phyloP scores from a whole-genome alignment of 2,888 invertebrate genomes.

The Drosophila fungiperda region DNA sequence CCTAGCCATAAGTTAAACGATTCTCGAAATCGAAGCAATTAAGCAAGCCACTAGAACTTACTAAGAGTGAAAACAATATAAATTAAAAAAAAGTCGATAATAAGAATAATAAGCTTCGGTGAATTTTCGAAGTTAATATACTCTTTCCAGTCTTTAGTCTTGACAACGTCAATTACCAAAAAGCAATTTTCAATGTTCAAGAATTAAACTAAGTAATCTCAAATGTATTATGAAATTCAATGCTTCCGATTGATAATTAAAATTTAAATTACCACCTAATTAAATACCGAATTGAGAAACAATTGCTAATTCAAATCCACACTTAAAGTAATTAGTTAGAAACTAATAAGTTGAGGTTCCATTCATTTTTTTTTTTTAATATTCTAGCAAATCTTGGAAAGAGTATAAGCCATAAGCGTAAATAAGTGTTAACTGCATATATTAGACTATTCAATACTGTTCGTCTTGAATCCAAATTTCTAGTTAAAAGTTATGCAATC shows the following conservation, averaged over 20 bases:
- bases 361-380: neutral
- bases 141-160: constrained; percentile 39
- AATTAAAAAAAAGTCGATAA: constrained; percentile 2
- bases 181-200: constrained; percentile 17
- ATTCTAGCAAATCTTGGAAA: constrained; percentile 21
- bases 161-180: neutral
- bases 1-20: constrained; percentile 37
- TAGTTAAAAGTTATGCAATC: constrained; percentile 37
- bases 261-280: neutral
- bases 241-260: constrained; percentile 9
- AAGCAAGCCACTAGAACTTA: constrained; percentile 42
- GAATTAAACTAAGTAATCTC: neutral
- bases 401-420: constrained; percentile 23
- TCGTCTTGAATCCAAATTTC: constrained; percentile 38
- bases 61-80: constrained; percentile 11
- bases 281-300: neutral
- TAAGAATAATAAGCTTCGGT: constrained; percentile 18
- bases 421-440: constrained; percentile 27
- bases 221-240: neutral
- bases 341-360: neutral
- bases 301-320: neutral
- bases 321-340: neutral
- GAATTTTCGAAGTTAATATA: constrained; percentile 30
- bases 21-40: constrained; percentile 33
- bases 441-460: constrained; percentile 31